Base-by-base conservation (phyloP, 2,888 invertebrate genomes). In the Torymus texanus region DNA sequence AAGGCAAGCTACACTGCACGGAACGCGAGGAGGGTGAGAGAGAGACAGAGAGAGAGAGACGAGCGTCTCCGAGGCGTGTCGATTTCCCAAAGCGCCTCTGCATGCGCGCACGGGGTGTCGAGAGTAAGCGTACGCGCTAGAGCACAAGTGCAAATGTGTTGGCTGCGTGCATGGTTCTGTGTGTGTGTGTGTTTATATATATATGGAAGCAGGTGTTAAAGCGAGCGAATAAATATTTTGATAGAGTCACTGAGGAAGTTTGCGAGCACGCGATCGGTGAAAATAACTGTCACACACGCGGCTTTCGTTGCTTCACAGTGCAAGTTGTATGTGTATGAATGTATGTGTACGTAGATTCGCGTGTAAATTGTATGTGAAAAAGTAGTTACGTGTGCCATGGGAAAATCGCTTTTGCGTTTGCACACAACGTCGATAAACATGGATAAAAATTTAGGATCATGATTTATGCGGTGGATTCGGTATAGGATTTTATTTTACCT, bases 141-240 rank as follows among this genome's bases (percentile, higher is more conserved):
- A 41, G 41, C 41, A 66, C 78, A 73, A 73, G 72, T 73, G 67
- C 67, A 78, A 78, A 73, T 78, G 71, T 72, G 66, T 78, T 72
- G 59, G 61, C 53, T 66, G 56, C 58, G 24, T n/a, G 62, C 18
- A 58, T 53, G 1, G 21, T 2, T 21, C 21, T 21, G 21, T 21
- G 2, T 2, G 2, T 21, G 21, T 2, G 21, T 21, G 21, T 21
- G 2, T 21, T 2, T 21, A 21, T 21, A 21, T 41, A 41, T 41
- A 41, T 41, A 8, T 41, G 73, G 41, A 73, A 77, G 71, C 73
- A 67, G 61, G 73, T 62, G 67, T 58, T 59, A 59, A 62, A 66
- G 56, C 53, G 50, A 12, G 41, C 55, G 68, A 56, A 67, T 74
- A 78, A 78, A 78, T 68, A 78, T 78, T 78, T 73, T 68, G 51